phyloP scores from a whole-genome alignment of 92 coral and sea anemone genomes.

The Zoanthus sansibaricus region DNA sequence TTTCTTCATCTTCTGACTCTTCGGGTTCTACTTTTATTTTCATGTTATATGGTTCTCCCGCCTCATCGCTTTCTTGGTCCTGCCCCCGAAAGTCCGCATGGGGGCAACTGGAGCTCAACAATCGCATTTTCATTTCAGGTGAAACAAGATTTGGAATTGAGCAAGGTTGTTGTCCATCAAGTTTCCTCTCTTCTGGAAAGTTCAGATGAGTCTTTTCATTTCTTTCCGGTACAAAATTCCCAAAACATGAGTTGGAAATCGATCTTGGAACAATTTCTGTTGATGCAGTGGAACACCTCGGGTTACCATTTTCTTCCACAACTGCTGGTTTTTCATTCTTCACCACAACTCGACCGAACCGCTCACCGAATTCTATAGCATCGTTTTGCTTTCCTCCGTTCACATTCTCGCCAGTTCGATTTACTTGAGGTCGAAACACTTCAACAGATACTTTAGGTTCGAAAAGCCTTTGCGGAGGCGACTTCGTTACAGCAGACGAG shows the following conservation, averaged over 20 bases:
- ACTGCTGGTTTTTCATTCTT: constrained; percentile 17
- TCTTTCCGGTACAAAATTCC: constrained; percentile 13
- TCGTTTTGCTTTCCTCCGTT: constrained; percentile 22
- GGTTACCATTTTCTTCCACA: neutral
- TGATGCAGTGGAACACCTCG: constrained; percentile 31
- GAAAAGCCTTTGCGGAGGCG: constrained; percentile 15
- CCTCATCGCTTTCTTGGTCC: constrained; percentile 12
- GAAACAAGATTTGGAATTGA: constrained; percentile 72
- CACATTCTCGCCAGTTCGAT: constrained; percentile 16
- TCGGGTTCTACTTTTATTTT: constrained; percentile 50
- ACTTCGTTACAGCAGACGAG: constrained; percentile 37
- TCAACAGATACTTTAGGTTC: constrained; percentile 1
- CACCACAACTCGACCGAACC: constrained; percentile 46
- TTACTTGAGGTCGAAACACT: constrained; percentile 44
- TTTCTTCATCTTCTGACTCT: constrained; percentile 84
- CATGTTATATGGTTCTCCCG: neutral
- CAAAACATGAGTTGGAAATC: constrained; percentile 10
- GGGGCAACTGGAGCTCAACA: constrained; percentile 15
- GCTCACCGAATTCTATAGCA: constrained; percentile 44
- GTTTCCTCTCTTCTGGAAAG: constrained; percentile 62
- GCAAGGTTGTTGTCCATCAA: constrained; percentile 52
- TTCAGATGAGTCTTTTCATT: constrained; percentile 24
- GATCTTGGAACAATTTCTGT: constrained; percentile 39
- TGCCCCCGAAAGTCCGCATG: constrained; percentile 14
- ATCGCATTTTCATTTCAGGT: constrained; percentile 66